Percentiles rank a stretch among this genome's conserved stretches.
Evolutionary conservation across 2,888 invertebrate genomes (phyloP).

Genomic region (Chirona hameri): DNA sequence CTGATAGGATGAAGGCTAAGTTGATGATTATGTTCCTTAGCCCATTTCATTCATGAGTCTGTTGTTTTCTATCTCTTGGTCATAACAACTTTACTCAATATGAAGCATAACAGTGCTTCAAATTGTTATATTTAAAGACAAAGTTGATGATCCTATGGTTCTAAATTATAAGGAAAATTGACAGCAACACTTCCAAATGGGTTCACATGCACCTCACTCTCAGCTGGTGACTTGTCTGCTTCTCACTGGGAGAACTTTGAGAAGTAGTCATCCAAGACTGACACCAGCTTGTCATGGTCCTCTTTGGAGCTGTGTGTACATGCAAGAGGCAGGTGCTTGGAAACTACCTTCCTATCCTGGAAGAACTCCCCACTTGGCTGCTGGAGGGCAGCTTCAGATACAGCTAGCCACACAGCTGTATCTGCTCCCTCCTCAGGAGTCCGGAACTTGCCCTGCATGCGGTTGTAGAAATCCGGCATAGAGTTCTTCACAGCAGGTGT

Average conservation of each 20-base stretch:
- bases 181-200: neutral
- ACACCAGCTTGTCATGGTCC: constrained; percentile 48
- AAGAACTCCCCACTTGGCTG: constrained; percentile 49
- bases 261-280: constrained; percentile 43
- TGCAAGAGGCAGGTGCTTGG: constrained; percentile 50
- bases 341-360: constrained; percentile 48
- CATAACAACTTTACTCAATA: no score
- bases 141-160: neutral
- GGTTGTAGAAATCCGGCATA: constrained; percentile 48
- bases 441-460: constrained; percentile 49
- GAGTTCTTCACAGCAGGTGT: constrained; percentile 48
- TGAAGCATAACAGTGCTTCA: no score
- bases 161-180: neutral
- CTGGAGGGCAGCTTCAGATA: constrained; percentile 45
- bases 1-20: no score
- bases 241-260: neutral
- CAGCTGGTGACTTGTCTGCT: no score
- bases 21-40: no score
- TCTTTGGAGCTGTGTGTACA: constrained; percentile 47
- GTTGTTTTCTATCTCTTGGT: no score
- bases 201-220: no score
- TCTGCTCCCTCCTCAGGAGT: constrained; percentile 51
- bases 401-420: constrained; percentile 51
- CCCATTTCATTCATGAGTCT: no score
- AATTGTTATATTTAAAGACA: neutral